phyloP scores from a whole-genome alignment of 1,140 invertebrate genomes.

The Drosophila insularis region DNA sequence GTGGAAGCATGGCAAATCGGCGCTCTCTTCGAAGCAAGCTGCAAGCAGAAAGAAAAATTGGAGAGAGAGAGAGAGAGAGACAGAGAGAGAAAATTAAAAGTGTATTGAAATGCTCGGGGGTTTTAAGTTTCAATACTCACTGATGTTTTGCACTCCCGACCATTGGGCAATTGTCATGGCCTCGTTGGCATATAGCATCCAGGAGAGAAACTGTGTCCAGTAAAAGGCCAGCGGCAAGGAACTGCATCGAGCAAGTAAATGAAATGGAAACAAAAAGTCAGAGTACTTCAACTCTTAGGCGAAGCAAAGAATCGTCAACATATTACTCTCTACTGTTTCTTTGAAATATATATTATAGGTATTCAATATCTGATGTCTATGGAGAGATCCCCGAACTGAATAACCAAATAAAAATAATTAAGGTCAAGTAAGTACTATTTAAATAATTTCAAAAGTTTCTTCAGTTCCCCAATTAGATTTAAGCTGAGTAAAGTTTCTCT shows the following conservation, averaged over 20 bases:
- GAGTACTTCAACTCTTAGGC: not conserved
- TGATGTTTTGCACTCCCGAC: conserved; percentile 89
- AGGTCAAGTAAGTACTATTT: no score
- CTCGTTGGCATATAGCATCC: conserved; percentile 96
- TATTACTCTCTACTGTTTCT: no score
- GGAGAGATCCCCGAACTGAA: no score
- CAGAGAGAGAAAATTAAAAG: not conserved
- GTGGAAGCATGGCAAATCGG: conserved; percentile 87
- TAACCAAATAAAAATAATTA: no score
- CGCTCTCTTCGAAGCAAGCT: conserved; percentile 86
- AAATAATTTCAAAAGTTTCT: no score
- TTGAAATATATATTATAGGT: no score
- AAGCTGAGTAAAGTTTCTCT: no score
- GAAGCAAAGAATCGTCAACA: no score
- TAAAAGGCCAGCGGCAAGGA: conserved; percentile 90
- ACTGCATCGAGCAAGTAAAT: conserved; percentile 83
- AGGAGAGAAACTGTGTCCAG: conserved; percentile 95
- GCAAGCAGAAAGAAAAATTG: conserved; percentile 68
- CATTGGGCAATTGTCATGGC: conserved; percentile 92
- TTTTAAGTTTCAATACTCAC: conserved; percentile 84
- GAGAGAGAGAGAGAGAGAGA: not conserved
- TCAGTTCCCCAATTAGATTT: no score
- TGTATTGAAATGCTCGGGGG: not conserved
- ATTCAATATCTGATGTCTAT: no score
- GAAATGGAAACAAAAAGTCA: not conserved